These are phyloP conservation scores for Machimus rusticus DNA, from an alignment of 2,888 invertebrate genomes.

Conservation along the genomic window DNA sequence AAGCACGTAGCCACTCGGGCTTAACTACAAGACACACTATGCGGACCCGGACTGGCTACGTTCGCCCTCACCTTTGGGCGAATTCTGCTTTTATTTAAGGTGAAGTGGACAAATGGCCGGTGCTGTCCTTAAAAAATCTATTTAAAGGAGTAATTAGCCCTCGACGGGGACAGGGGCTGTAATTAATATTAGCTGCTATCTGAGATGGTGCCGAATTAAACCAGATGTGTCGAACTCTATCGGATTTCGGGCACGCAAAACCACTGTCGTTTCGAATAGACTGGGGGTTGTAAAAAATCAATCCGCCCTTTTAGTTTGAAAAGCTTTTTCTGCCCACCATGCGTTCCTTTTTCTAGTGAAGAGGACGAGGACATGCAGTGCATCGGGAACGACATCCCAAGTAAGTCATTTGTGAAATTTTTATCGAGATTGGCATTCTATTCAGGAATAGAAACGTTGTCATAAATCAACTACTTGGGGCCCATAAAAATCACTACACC, in stretches of 20 bases:
- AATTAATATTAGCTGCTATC: background rate
- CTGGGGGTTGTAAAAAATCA: background rate
- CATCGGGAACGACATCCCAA: background rate
- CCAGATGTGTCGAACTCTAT: background rate
- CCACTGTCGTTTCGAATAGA: background rate
- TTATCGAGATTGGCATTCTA: slow-evolving; percentile 21
- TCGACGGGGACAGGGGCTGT: background rate
- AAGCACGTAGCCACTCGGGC: slow-evolving; percentile 34
- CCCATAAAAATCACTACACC: slow-evolving; percentile 43
- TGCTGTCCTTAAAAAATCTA: slow-evolving; percentile 25
- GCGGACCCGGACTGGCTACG: background rate
- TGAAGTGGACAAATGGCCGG: slow-evolving; percentile 23
- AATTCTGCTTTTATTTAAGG: slow-evolving; percentile 2
- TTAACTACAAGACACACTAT: slow-evolving; percentile 10
- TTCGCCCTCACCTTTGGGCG: background rate
- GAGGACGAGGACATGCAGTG: background rate
- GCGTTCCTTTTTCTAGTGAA: background rate
- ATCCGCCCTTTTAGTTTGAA: background rate
- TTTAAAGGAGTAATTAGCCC: slow-evolving; percentile 14
- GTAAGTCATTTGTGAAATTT: slow-evolving; percentile 35
- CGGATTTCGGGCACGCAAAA: background rate
- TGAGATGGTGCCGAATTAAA: background rate
- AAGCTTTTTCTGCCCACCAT: background rate
- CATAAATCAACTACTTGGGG: slow-evolving; percentile 42
- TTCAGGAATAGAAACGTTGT: slow-evolving; percentile 13